These are phyloP conservation scores for Therioaphis trifolii DNA, from an alignment of 2,888 invertebrate species.

Conservation along the genomic window DNA sequence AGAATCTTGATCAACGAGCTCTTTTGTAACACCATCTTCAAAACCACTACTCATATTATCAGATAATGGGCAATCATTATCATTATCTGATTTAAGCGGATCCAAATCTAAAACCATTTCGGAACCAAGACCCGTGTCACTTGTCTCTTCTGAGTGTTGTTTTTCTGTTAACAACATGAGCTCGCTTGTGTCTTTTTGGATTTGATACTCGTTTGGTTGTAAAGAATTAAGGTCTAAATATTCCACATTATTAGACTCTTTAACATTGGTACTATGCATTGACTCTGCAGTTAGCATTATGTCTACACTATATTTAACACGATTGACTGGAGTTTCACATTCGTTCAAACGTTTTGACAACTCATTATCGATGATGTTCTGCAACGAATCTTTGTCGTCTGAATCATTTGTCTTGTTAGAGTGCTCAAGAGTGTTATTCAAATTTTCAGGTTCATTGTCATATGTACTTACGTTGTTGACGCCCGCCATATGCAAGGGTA, in stretches of 20 bases:
- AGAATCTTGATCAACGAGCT: conserved; percentile 10
- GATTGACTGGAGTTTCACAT: conserved; percentile 19
- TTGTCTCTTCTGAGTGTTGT: conserved; percentile 38
- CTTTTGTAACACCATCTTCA: conserved; percentile 5
- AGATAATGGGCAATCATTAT: conserved; percentile 35
- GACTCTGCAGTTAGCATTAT: conserved; percentile 47
- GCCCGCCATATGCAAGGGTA: conserved; percentile 57
- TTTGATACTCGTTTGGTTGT: conserved; percentile 23
- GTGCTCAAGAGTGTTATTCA: conserved; percentile 46
- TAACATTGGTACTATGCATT: conserved; percentile 30
- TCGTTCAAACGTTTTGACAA: conserved; percentile 46
- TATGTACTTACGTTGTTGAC: conserved; percentile 60
- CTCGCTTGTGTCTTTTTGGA: conserved; percentile 46
- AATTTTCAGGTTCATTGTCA: conserved; percentile 49
- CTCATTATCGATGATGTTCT: conserved; percentile 46
- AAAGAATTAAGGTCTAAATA: conserved; percentile 27
- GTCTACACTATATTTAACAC: conserved; percentile 43
- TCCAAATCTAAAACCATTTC: conserved; percentile 7
- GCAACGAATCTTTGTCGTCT: conserved; percentile 48
- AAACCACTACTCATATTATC: conserved; percentile 46
- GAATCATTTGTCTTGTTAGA: conserved; percentile 57
- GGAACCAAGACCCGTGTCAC: conserved; percentile 31
- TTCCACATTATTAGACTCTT: neutral
- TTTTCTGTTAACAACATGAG: conserved; percentile 38
- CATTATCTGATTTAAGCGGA: conserved; percentile 25